Evolutionary conservation across 2,113 vertebrate genomes (phyloP).

Genomic region (Hylia prasina): DNA sequence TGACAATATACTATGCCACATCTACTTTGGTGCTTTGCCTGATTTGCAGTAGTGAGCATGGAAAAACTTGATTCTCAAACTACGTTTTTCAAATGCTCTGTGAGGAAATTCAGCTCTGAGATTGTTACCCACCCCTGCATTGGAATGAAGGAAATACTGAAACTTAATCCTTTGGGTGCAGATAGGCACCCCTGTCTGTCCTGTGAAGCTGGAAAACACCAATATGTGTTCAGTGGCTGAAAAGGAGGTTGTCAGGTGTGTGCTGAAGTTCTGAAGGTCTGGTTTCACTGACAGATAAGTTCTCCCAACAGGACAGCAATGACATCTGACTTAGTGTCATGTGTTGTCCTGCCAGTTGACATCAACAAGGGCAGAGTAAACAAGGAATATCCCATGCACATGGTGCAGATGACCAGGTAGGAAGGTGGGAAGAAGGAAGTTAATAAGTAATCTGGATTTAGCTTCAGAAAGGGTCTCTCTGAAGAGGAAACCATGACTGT

Average conservation of each 20-base stretch:
- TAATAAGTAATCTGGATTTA: not conserved
- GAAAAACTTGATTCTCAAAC: not conserved
- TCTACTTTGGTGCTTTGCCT: not conserved
- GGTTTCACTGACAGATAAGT: not conserved
- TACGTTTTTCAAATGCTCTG: not conserved
- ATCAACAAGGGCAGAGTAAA: not conserved
- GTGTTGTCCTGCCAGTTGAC: not conserved
- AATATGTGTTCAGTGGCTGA: not conserved
- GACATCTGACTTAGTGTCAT: not conserved
- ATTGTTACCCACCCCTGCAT: not conserved
- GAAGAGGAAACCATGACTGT: not conserved
- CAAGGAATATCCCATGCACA: not conserved
- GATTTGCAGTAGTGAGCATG: not conserved
- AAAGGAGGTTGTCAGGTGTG: not conserved
- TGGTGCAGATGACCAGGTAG: rapidly evolving
- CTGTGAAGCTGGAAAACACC: not conserved
- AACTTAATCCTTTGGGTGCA: not conserved
- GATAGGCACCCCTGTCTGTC: not conserved
- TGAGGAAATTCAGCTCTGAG: not conserved
- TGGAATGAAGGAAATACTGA: not conserved
- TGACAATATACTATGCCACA: not conserved
- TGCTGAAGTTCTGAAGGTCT: not conserved
- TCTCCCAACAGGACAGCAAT: not conserved
- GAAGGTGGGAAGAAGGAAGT: not conserved
- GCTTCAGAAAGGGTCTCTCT: not conserved